These are phyloP conservation scores for Pocillopora damicornis DNA, from an alignment of 64 coral and sea anemone species.

Conservation along the genomic window DNA sequence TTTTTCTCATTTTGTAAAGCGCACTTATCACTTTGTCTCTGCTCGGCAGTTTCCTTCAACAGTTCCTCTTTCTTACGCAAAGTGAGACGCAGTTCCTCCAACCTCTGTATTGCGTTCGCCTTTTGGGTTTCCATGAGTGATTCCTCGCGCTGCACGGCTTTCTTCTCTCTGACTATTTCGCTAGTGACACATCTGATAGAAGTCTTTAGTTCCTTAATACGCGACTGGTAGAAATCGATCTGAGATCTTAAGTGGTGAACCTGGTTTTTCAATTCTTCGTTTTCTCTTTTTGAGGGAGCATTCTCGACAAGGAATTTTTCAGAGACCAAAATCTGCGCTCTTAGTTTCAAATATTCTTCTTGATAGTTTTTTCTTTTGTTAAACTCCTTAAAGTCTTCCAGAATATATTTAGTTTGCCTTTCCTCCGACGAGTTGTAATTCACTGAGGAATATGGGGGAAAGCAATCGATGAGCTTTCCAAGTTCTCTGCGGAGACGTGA, in stretches of 20 bases:
- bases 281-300: not conserved
- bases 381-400: slow-evolving; percentile 23
- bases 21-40: not conserved
- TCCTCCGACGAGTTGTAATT: not conserved
- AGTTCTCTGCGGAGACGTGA: not conserved
- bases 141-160: slow-evolving; percentile 16
- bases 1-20: not conserved
- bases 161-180: slow-evolving; percentile 21
- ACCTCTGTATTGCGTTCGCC: not conserved
- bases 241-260: not conserved
- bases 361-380: not conserved
- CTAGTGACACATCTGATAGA: not conserved
- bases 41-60: not conserved
- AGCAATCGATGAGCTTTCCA: not conserved
- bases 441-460: slow-evolving; percentile 21
- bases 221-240: not conserved
- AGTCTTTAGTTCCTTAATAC: not conserved
- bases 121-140: slow-evolving; percentile 1
- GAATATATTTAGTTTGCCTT: not conserved
- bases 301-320: not conserved
- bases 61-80: not conserved
- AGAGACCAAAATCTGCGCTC: not conserved
- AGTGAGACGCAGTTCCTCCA: not conserved
- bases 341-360: slow-evolving; percentile 8
- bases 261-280: not conserved